These are phyloP conservation scores for Jaculus jaculus DNA, from an alignment of 2,113 vertebrate genomes.

Conservation along the genomic window DNA sequence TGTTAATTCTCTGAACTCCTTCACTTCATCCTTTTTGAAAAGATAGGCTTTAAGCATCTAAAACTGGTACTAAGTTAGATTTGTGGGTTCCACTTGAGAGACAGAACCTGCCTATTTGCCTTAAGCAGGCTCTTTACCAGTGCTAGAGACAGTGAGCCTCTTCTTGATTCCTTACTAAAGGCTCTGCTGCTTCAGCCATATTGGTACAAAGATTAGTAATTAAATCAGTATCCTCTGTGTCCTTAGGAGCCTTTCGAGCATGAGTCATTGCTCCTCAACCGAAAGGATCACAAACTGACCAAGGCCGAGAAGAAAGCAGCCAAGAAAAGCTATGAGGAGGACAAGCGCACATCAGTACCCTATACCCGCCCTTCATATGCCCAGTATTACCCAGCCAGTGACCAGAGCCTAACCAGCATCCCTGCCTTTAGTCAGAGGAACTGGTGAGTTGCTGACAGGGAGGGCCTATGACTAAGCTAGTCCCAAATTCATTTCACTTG, in stretches of 20 bases:
- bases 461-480: background rate
- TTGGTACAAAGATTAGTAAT: conserved; percentile 31
- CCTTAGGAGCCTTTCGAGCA: conserved; percentile 96
- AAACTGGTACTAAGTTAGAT: background rate
- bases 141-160: background rate
- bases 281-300: conserved; percentile 97
- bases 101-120: background rate
- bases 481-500: background rate
- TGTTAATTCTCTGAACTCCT: conserved; percentile 2
- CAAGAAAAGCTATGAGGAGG: conserved; percentile 98
- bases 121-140: background rate
- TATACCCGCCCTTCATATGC: conserved; percentile 97
- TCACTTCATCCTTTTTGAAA: background rate
- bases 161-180: conserved; percentile 5
- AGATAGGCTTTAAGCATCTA: background rate
- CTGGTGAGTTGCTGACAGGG: conserved; percentile 87
- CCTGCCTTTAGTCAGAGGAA: conserved; percentile 97
- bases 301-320: conserved; percentile 99
- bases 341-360: conserved; percentile 97
- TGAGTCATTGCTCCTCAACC: conserved; percentile 96
- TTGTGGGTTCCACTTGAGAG: background rate
- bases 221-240: conserved; percentile 41
- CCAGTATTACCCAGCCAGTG: conserved; percentile 96
- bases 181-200: background rate
- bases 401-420: conserved; percentile 94